These are phyloP conservation scores for Centruroides vittatus DNA, from an alignment of 1,140 invertebrate species.

Conservation along the genomic window DNA sequence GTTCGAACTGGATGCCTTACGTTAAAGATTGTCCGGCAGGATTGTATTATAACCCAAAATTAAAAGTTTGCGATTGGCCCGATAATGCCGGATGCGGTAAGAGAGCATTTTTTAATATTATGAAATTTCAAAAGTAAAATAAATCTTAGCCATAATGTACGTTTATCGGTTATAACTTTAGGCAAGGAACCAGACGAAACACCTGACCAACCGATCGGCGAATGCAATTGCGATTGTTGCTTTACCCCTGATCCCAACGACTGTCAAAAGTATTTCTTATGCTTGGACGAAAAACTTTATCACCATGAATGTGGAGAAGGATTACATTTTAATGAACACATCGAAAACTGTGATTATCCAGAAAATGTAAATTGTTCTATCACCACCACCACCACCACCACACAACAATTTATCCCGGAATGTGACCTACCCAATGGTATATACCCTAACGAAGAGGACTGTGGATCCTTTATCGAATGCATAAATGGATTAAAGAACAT, in stretches of 20 bases:
- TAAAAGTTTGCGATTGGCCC: constrained; percentile 20
- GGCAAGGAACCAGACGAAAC: too few relatives aligned
- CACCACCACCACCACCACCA: neutral
- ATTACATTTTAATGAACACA: neutral
- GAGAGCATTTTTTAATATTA: neutral
- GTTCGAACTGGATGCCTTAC: constrained; percentile 17
- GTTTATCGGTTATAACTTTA: too few relatives aligned
- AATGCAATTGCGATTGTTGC: constrained; percentile 1
- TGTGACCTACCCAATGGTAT: too few relatives aligned
- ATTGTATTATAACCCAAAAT: constrained; percentile 19
- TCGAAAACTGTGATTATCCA: constrained; percentile 4
- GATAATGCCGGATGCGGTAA: constrained; percentile 17
- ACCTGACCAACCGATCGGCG: neutral
- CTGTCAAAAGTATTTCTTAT: constrained; percentile 3
- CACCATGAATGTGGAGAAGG: neutral
- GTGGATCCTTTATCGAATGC: constrained; percentile 1
- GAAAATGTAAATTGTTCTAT: constrained; percentile 5
- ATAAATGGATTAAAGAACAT: neutral
- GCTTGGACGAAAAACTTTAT: neutral
- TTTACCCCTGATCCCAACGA: neutral
- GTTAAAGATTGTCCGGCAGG: constrained; percentile 18
- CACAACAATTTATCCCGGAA: too few relatives aligned
- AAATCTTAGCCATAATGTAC: too few relatives aligned
- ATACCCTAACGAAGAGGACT: neutral
- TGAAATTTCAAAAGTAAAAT: too few relatives aligned